phyloP scores from a whole-genome alignment of 2,888 invertebrate species.

The Eledone cirrhosa region DNA sequence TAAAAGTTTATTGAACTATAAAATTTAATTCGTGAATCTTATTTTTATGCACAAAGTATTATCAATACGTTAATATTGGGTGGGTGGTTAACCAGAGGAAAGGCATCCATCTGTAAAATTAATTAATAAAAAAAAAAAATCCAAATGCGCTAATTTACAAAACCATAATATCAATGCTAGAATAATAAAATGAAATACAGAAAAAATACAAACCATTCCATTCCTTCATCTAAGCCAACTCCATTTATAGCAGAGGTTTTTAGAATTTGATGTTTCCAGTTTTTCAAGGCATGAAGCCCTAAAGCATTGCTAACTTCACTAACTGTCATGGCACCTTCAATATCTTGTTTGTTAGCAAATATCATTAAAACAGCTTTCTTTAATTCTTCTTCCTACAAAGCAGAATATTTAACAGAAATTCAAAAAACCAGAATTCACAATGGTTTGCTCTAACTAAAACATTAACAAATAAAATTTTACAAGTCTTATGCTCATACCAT shows the following conservation, averaged over 20 bases:
- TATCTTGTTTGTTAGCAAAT: conserved; percentile 98
- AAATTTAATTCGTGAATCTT: no score
- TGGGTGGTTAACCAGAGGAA: no score
- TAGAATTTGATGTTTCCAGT: conserved; percentile 98
- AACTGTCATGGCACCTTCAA: conserved; percentile 95
- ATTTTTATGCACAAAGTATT: no score
- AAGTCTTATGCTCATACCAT: neutral
- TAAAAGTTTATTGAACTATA: no score
- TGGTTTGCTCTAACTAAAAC: no score
- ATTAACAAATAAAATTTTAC: neutral
- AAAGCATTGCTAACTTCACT: conserved; percentile 95
- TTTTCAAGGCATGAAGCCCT: conserved; percentile 92
- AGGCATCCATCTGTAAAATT: no score
- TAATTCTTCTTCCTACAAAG: conserved; percentile 89
- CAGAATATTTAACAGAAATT: neutral
- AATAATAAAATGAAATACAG: no score
- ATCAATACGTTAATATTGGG: no score
- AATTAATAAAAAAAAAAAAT: no score
- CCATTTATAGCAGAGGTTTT: conserved; percentile 98
- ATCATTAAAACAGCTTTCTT: conserved; percentile 95
- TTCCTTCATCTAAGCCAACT: conserved; percentile 96
- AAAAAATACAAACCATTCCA: conserved; percentile 84
- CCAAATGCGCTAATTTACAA: no score
- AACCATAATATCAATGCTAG: no score
- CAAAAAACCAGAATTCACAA: no score